phyloP scores from a whole-genome alignment of 1,140 invertebrate species.

The Hormaphis cornu region DNA sequence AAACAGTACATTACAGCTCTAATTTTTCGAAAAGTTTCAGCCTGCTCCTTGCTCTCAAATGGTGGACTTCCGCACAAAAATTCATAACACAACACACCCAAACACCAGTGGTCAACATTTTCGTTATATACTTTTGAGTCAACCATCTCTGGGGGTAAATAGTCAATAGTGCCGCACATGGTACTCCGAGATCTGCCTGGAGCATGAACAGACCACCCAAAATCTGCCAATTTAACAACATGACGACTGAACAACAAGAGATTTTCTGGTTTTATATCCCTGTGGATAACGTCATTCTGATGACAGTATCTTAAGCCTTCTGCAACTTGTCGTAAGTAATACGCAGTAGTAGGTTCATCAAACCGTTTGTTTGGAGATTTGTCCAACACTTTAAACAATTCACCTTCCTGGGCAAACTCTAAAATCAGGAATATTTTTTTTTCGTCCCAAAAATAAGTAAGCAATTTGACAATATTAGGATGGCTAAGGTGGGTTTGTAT shows the following conservation, averaged over 20 bases:
- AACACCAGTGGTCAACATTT: slow-evolving; percentile 78
- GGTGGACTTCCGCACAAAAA: slow-evolving; percentile 89
- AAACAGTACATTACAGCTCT: slow-evolving; percentile 60
- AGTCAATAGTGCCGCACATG: slow-evolving; percentile 86
- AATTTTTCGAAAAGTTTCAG: slow-evolving; percentile 79
- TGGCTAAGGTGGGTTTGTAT: slow-evolving; percentile 88
- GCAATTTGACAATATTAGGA: slow-evolving; percentile 78
- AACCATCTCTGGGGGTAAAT: slow-evolving; percentile 89
- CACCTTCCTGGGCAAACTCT: slow-evolving; percentile 86
- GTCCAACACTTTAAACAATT: slow-evolving; percentile 72
- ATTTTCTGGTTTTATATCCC: slow-evolving; percentile 89
- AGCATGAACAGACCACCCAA: slow-evolving; percentile 91
- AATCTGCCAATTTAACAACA: slow-evolving; percentile 82
- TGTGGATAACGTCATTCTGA: slow-evolving; percentile 77
- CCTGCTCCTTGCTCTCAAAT: slow-evolving; percentile 70
- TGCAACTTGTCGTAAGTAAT: slow-evolving; percentile 79
- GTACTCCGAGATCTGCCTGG: slow-evolving; percentile 76
- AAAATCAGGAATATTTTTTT: slow-evolving; percentile 81
- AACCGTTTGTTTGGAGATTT: slow-evolving; percentile 52
- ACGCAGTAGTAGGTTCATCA: slow-evolving; percentile 50
- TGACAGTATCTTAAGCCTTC: slow-evolving; percentile 86
- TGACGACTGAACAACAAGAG: slow-evolving; percentile 63
- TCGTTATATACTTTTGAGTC: slow-evolving; percentile 62
- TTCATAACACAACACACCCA: slow-evolving; percentile 90
- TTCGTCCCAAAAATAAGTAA: slow-evolving; percentile 86